These are phyloP conservation scores for Enoplosus armatus DNA, from an alignment of 2,797 vertebrate species.

Conservation along the genomic window DNA sequence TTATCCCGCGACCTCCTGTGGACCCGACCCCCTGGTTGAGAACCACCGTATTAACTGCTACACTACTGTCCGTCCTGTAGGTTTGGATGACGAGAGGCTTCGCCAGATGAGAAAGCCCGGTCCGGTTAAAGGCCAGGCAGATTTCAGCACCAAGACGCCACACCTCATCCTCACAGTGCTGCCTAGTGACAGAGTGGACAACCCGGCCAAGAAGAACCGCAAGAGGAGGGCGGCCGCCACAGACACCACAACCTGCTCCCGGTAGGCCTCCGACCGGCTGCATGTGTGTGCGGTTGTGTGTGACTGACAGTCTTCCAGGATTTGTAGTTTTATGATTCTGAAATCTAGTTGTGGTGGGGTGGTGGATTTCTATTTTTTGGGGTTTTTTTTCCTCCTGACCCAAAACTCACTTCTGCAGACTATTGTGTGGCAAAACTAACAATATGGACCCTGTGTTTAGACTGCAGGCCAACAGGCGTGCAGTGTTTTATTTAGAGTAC, in stretches of 20 bases:
- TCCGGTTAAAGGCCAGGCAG: constrained; percentile 83
- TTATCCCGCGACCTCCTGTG: not conserved
- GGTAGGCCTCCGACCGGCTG: constrained; percentile 71
- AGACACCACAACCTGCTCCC: constrained; percentile 83
- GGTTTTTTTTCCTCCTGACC: constrained; percentile 40
- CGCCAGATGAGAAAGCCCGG: constrained; percentile 79
- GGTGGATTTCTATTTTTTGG: constrained; percentile 21
- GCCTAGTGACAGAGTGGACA: constrained; percentile 86
- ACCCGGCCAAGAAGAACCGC: constrained; percentile 84
- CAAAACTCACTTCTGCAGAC: constrained; percentile 48
- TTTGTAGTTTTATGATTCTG: constrained; percentile 45
- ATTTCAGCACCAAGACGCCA: constrained; percentile 88
- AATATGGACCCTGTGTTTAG: constrained; percentile 72
- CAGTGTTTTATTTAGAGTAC: constrained; percentile 75
- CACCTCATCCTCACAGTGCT: constrained; percentile 90
- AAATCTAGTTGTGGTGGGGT: constrained; percentile 42
- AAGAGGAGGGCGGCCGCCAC: constrained; percentile 86
- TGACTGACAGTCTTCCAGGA: constrained; percentile 32
- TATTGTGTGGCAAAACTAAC: constrained; percentile 65
- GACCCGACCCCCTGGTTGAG: not conserved
- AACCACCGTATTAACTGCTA: not conserved
- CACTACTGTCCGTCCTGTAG: constrained; percentile 53
- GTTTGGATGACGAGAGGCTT: constrained; percentile 85
- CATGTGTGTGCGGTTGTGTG: constrained; percentile 33
- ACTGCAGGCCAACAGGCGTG: constrained; percentile 64